Evolutionary conservation across 2,888 invertebrate species (phyloP).

Genomic region (Apodemia hepburni): DNA sequence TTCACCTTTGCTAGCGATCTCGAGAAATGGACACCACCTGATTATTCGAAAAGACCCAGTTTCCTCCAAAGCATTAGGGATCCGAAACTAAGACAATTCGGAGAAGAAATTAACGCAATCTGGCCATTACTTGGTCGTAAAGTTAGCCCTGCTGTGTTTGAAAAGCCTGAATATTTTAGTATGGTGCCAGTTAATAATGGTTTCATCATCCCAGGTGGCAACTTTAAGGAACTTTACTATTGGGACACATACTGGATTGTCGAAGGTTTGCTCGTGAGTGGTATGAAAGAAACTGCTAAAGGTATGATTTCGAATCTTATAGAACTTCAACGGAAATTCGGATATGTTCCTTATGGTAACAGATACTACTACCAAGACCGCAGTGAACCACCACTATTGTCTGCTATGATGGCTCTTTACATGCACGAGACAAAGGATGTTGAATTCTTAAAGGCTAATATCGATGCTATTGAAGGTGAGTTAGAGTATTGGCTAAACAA

Average conservation of each 20-base stretch:
- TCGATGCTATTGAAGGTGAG: slow-evolving; percentile 81
- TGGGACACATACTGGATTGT: slow-evolving; percentile 96
- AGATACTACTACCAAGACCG: slow-evolving; percentile 88
- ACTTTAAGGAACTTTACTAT: slow-evolving; percentile 89
- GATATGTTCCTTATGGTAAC: slow-evolving; percentile 90
- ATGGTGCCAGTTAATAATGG: slow-evolving; percentile 84
- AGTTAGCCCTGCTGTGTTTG: slow-evolving; percentile 77
- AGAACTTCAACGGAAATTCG: slow-evolving; percentile 82
- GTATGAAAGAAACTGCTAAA: slow-evolving; percentile 85
- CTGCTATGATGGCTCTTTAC: slow-evolving; percentile 87
- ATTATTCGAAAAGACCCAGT: slow-evolving; percentile 78
- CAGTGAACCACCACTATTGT: slow-evolving; percentile 85
- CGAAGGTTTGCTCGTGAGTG: slow-evolving; percentile 87
- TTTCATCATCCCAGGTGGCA: slow-evolving; percentile 85
- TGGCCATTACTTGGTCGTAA: slow-evolving; percentile 83
- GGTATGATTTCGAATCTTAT: slow-evolving; percentile 90
- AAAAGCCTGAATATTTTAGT: slow-evolving; percentile 81
- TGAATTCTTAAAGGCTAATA: slow-evolving; percentile 80
- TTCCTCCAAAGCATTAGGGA: slow-evolving; percentile 82
- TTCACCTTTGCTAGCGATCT: slow-evolving; percentile 81
- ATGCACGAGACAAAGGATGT: slow-evolving; percentile 81
- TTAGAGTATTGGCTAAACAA: slow-evolving; percentile 83
- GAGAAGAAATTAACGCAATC: slow-evolving; percentile 78
- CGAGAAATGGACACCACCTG: slow-evolving; percentile 79
- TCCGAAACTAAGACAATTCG: slow-evolving; percentile 79